Conservation (phyloP, 2,113 vertebrate species). For the Mus pahari region DNA sequence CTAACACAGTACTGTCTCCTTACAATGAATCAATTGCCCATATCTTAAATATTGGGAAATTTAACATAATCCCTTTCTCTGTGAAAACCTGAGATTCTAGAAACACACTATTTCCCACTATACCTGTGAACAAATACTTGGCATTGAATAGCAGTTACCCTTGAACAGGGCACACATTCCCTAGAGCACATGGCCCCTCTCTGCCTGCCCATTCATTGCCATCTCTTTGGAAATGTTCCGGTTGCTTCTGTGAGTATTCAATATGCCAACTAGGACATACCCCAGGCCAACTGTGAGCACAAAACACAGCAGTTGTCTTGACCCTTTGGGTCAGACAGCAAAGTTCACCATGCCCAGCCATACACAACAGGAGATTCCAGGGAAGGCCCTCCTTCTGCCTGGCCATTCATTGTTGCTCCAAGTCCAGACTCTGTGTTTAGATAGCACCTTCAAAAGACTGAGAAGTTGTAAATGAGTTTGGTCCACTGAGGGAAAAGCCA, state of each 20-base stretch:
- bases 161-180: neutral
- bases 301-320: neutral
- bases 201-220: neutral
- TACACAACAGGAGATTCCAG: neutral
- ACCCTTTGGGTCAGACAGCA: neutral
- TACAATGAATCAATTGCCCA: neutral
- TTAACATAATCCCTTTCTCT: neutral
- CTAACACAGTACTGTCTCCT: neutral
- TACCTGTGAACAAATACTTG: no score
- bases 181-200: neutral
- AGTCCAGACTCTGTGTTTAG: neutral
- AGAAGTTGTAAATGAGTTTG: neutral
- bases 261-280: neutral
- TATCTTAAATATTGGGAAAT: neutral
- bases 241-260: neutral
- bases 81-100: neutral
- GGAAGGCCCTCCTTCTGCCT: neutral
- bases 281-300: neutral
- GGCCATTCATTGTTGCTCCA: neutral
- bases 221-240: neutral
- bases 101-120: neutral
- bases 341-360: neutral
- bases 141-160: neutral
- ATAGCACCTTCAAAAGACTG: neutral
- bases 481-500: neutral